These are phyloP conservation scores for Glyphotaelius pellucidus DNA, from an alignment of 2,888 invertebrate genomes.

Conservation along the genomic window DNA sequence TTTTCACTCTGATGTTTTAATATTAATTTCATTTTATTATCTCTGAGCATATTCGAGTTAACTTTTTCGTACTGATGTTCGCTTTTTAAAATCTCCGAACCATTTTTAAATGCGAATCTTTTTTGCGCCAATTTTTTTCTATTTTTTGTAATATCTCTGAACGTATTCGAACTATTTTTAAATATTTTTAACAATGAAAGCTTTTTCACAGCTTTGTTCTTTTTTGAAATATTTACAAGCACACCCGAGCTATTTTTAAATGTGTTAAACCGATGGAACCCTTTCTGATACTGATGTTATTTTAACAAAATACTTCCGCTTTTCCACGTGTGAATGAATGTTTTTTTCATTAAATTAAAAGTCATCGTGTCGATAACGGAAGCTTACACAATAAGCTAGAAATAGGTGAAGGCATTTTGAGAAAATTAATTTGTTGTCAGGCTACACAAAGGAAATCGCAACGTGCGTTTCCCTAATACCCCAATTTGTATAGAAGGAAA, in stretches of 20 bases:
- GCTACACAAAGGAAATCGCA: slow-evolving; percentile 3
- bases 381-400: background rate
- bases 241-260: background rate
- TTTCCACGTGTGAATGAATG: slow-evolving; percentile 27
- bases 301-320: slow-evolving; percentile 39
- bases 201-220: background rate
- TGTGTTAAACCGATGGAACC: slow-evolving; percentile 37
- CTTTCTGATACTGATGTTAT: slow-evolving; percentile 37
- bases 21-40: too few relatives aligned
- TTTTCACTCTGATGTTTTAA: too few relatives aligned
- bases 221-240: background rate
- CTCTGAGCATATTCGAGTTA: too few relatives aligned
- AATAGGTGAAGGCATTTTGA: slow-evolving; percentile 35
- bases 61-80: too few relatives aligned
- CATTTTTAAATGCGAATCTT: background rate
- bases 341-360: slow-evolving; percentile 54
- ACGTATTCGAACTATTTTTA: background rate
- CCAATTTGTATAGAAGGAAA: background rate
- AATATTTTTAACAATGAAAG: background rate
- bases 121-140: background rate
- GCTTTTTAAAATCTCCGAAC: too few relatives aligned
- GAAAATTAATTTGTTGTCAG: slow-evolving; percentile 36
- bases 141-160: background rate
- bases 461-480: slow-evolving; percentile 7
- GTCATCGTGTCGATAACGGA: slow-evolving; percentile 48